Base-by-base conservation (phyloP, 2,797 vertebrate genomes). In the Synanceia verrucosa region DNA sequence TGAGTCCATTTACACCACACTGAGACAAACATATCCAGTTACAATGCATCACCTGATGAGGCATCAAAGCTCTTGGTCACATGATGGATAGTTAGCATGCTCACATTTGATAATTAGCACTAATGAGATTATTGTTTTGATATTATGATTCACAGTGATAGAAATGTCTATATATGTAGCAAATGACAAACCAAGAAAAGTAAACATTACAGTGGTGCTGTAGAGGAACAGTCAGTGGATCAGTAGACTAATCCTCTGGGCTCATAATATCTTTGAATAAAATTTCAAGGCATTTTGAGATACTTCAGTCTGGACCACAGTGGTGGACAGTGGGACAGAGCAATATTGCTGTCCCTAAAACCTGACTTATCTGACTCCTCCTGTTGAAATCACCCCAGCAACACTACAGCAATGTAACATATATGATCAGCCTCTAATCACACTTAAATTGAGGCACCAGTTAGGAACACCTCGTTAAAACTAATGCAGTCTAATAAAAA, bases 21-120 rank as follows among this genome's bases (percentile, higher is more conserved):
- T 2, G 11, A 12, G 19, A 61, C 59, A 43, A 66, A 39, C 55
- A 16, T 55, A 79, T 77, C 63, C 24, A 44, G 28, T 62, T 75
- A 14, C 14, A 18, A 14, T 34, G 19, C 14, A 47, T 36, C 7
- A 24, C 21, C 12, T 37, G 26, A 21, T 44, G 23, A 16, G 34
- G 50, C 19, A 29, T 37, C 34, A 43, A 4, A 36, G 23, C 28
- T 21, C n/a, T 48, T 31, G 14, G 21, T 57, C 2, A 36, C 18
- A 51, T 52, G 18, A 39, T 36, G 11, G 52, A 56, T 44, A 13
- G 18, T 13, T 44, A 21, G 57, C 18, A 9, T 29, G 56, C 24
- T 13, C 19, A 24, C 21, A 24, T 34, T 24, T 18, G 29, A 26
- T n/a, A 26, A 48, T 18, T 26, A 24, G 43, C 31, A 36, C n/a